phyloP scores from a whole-genome alignment of 1,140 invertebrate genomes.

The Drosophila quadrilineata region DNA sequence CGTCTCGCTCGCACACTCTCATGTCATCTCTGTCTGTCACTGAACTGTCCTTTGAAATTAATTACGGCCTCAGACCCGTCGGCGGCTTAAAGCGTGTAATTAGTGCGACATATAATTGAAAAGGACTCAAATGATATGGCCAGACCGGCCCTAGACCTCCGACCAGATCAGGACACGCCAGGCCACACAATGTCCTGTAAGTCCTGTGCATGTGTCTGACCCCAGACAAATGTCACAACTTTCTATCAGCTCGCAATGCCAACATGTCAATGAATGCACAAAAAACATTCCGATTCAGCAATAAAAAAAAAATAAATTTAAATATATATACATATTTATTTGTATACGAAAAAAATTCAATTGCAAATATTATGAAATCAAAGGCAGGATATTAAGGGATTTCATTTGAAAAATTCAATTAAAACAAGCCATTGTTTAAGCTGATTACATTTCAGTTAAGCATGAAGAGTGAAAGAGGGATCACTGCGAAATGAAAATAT shows the following conservation, averaged over 20 bases:
- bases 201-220: slow-evolving; percentile 20
- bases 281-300: neutral
- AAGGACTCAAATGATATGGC: slow-evolving; percentile 60
- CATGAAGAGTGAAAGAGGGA: neutral
- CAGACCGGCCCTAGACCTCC: neutral
- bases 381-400: too few species aligned
- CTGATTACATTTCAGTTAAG: neutral
- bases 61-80: slow-evolving; percentile 48
- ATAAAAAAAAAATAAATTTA: slow-evolving; percentile 12
- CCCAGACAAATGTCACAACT: slow-evolving; percentile 27
- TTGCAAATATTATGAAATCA: neutral
- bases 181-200: slow-evolving; percentile 10
- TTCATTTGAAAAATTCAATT: too few species aligned
- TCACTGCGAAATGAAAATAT: neutral
- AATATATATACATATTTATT: slow-evolving; percentile 16
- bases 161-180: neutral
- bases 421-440: slow-evolving; percentile 3
- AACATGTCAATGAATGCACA: neutral
- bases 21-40: slow-evolving; percentile 9
- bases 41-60: slow-evolving; percentile 49
- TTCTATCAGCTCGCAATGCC: slow-evolving; percentile 11
- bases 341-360: slow-evolving; percentile 20
- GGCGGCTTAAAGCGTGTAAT: slow-evolving; percentile 65
- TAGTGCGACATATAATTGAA: slow-evolving; percentile 66
- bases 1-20: neutral